These are phyloP conservation scores for Hemibagrus wyckioides DNA, from an alignment of 2,113 vertebrate species.

Conservation along the genomic window DNA sequence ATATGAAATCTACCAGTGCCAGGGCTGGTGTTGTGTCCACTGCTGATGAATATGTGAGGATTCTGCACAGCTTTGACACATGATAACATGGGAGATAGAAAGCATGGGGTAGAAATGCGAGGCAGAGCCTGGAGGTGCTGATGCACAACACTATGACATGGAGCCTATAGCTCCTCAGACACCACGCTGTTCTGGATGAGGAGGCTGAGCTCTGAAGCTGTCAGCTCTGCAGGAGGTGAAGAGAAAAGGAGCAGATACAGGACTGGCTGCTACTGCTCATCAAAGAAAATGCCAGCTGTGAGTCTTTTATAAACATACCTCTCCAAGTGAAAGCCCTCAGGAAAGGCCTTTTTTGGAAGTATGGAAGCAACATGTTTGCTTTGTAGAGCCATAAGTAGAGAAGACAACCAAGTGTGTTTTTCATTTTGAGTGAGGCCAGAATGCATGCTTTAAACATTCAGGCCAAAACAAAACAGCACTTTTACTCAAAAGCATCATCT, in stretches of 20 bases:
- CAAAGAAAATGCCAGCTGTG: slow-evolving; percentile 20
- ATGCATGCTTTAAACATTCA: not conserved
- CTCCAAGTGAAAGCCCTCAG: not conserved
- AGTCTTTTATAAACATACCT: slow-evolving; percentile 16
- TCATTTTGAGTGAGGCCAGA: not conserved
- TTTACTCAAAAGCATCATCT: not conserved
- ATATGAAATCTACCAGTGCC: not conserved
- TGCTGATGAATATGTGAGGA: not conserved
- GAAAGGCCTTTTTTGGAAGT: not conserved
- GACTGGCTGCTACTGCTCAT: slow-evolving; percentile 16
- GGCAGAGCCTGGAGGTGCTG: not conserved
- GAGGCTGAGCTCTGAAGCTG: slow-evolving; percentile 40
- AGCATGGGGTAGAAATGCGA: not conserved
- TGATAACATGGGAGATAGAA: not conserved
- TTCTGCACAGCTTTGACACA: too few relatives aligned
- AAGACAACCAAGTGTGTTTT: not conserved
- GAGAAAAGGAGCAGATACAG: slow-evolving; percentile 20
- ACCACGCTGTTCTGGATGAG: slow-evolving; percentile 43
- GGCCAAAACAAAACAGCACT: not conserved
- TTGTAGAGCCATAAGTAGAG: not conserved
- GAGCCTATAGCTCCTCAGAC: slow-evolving; percentile 25
- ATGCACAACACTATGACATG: not conserved
- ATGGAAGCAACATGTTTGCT: not conserved
- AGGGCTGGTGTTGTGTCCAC: not conserved
- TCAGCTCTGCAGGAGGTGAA: slow-evolving; percentile 27